phyloP scores from a whole-genome alignment of 2,113 vertebrate genomes.

The Tyrannus savana region DNA sequence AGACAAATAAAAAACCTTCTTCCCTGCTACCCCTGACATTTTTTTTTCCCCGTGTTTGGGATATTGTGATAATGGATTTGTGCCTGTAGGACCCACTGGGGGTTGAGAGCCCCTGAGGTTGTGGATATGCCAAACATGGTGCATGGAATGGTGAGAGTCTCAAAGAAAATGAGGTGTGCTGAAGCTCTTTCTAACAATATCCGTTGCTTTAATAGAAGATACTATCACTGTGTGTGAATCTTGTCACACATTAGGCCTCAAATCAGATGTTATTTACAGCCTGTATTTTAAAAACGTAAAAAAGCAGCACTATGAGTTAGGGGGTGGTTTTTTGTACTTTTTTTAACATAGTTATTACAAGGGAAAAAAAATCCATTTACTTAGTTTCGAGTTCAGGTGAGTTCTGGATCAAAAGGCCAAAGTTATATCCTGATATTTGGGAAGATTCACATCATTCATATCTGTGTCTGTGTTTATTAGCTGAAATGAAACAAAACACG shows the following conservation, averaged over 20 bases:
- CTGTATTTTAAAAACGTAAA: background rate
- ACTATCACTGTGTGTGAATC: slow-evolving; percentile 39
- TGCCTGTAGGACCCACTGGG: background rate
- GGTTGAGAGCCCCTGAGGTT: background rate
- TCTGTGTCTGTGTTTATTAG: background rate
- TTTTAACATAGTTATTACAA: slow-evolving; percentile 10
- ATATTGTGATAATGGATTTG: slow-evolving; percentile 38
- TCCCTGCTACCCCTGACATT: background rate
- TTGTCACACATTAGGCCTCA: background rate
- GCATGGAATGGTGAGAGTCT: background rate
- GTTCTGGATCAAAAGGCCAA: background rate
- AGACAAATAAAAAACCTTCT: slow-evolving; percentile 29
- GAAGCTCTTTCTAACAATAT: slow-evolving; percentile 46
- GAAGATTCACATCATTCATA: background rate
- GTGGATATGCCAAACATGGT: background rate
- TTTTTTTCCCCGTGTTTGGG: background rate
- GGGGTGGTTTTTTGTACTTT: background rate
- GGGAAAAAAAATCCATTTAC: background rate
- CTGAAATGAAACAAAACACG: background rate
- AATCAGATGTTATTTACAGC: slow-evolving; percentile 4
- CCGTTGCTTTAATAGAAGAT: slow-evolving; percentile 52
- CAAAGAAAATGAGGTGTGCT: slow-evolving; percentile 30
- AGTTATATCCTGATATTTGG: slow-evolving; percentile 20
- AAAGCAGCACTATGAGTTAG: background rate
- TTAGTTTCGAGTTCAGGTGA: background rate